phyloP scores from a whole-genome alignment of 30 jellyfish, hydroid and myxozoan species.

The Hydra vulgaris region DNA sequence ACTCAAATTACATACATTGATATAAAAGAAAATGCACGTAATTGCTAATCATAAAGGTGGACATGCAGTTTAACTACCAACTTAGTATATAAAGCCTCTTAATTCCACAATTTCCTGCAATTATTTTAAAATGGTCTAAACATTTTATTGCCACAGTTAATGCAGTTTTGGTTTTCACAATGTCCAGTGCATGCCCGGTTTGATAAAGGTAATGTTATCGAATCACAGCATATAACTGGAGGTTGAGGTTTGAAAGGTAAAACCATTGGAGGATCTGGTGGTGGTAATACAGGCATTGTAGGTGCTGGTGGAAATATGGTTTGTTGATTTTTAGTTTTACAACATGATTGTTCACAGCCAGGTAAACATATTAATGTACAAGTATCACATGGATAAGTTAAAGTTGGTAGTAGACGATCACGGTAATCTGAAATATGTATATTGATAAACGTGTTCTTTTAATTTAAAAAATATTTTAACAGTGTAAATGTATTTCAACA shows the following conservation, averaged over 20 bases:
- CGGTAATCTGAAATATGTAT: conserved; percentile 3
- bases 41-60: too few relatives aligned
- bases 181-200: neutral
- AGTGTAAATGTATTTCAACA: neutral
- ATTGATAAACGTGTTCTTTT: neutral
- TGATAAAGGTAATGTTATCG: neutral
- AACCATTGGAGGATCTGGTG: conserved; percentile 10
- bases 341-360: conserved; percentile 14
- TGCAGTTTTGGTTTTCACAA: neutral
- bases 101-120: too few relatives aligned
- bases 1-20: too few relatives aligned
- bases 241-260: neutral
- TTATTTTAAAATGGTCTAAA: too few relatives aligned
- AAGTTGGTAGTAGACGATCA: conserved; percentile 11
- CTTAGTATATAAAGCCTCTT: too few relatives aligned
- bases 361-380: conserved; percentile 17
- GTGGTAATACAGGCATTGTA: conserved; percentile 18
- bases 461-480: too few relatives aligned
- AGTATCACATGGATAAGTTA: conserved; percentile 12
- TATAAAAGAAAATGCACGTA: too few relatives aligned
- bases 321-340: neutral
- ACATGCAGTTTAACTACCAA: too few relatives aligned
- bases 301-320: conserved; percentile 17
- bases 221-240: conserved; percentile 17
- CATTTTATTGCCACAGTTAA: neutral